phyloP scores from a whole-genome alignment of 2,797 vertebrate genomes.

The Prionace glauca region DNA sequence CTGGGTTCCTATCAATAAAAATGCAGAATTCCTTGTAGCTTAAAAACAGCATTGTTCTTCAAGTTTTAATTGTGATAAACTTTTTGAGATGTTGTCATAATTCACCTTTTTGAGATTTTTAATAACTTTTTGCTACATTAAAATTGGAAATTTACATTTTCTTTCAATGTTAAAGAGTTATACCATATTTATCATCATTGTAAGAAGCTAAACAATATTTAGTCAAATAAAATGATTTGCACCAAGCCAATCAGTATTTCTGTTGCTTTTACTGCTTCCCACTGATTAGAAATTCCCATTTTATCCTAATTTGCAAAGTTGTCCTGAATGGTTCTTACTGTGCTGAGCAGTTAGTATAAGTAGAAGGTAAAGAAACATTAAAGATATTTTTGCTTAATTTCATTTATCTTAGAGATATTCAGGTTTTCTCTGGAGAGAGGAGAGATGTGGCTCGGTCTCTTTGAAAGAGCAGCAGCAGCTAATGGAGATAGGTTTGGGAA shows the following conservation, averaged over 20 bases:
- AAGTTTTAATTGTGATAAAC: not conserved
- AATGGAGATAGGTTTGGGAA: not conserved
- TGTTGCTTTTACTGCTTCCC: not conserved
- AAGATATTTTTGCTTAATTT: not conserved
- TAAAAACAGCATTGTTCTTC: not conserved
- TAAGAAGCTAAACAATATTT: not conserved
- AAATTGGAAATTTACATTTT: not conserved
- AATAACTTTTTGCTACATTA: not conserved
- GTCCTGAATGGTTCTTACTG: not conserved
- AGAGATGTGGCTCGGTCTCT: not conserved
- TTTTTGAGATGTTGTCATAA: not conserved
- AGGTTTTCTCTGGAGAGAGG: not conserved
- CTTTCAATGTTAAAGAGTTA: not conserved
- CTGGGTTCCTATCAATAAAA: not conserved
- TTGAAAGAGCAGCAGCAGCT: not conserved
- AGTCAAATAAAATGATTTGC: not conserved
- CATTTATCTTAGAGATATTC: not conserved
- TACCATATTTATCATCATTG: not conserved
- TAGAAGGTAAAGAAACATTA: not conserved
- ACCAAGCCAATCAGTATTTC: not conserved
- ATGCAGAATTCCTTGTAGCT: not conserved
- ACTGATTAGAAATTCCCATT: not conserved
- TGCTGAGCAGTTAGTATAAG: not conserved
- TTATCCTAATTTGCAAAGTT: not conserved
- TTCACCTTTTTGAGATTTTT: not conserved